These are phyloP conservation scores for Hypselothyrea guttata DNA, from an alignment of 2,888 invertebrate genomes.

Conservation along the genomic window DNA sequence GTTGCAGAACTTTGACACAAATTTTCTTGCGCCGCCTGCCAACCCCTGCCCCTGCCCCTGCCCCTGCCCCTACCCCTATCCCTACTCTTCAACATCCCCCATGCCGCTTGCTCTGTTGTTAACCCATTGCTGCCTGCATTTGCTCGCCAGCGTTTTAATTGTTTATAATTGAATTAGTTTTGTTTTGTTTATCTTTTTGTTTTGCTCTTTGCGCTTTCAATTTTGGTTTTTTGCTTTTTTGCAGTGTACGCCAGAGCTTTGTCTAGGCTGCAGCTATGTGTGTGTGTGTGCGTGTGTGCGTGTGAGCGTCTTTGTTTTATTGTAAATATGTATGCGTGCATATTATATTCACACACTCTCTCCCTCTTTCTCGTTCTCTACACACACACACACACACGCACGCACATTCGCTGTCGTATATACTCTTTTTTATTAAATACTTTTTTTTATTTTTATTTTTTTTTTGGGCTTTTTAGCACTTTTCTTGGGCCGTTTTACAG, in stretches of 20 bases:
- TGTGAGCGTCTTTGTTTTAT: conserved; percentile 21
- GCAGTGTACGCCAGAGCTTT: conserved; percentile 19
- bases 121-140: conserved; percentile 27
- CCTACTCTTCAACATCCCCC: conserved; percentile 52
- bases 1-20: conserved; percentile 42
- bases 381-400: background rate
- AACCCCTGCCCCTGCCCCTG: background rate
- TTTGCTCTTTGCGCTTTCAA: too few species aligned
- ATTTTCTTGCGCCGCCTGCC: conserved; percentile 12
- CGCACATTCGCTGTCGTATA: conserved; percentile 10
- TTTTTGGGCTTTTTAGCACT: conserved; percentile 61
- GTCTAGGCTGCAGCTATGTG: conserved; percentile 8
- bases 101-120: conserved; percentile 6
- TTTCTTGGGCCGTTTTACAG: conserved; percentile 56
- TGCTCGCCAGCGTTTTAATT: conserved; percentile 41
- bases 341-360: conserved; percentile 21
- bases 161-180: conserved; percentile 63
- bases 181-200: conserved; percentile 15
- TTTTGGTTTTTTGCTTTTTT: conserved; percentile 4
- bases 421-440: conserved; percentile 60
- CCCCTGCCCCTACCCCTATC: conserved; percentile 25
- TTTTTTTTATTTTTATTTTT: too few species aligned
- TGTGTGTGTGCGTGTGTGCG: conserved; percentile 2
- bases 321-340: conserved; percentile 21
- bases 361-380: too few species aligned